A percentile compares a stretch with the other conserved stretches of the same genome.
These are phyloP conservation scores for Nephrocerus scutellatus DNA, from an alignment of 2,888 invertebrate genomes.

Conservation along the genomic window DNA sequence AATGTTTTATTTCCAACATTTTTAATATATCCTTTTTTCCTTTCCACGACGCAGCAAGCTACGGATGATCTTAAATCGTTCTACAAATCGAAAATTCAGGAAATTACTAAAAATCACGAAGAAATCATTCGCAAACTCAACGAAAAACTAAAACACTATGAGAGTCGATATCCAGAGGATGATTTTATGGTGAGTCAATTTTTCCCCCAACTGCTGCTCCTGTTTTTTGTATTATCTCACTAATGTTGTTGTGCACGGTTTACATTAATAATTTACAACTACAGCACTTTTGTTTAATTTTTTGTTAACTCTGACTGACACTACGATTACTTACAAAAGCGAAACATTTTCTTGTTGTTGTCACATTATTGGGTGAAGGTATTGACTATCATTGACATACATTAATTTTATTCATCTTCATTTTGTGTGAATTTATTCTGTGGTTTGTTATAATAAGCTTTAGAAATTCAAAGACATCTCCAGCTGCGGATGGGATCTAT, in stretches of 20 bases:
- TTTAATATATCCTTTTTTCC: too few species aligned
- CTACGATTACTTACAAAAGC: too few species aligned
- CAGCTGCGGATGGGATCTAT: too few species aligned
- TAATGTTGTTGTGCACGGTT: conserved; percentile 8
- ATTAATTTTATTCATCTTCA: conserved; percentile 1
- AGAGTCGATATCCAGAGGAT: conserved; percentile 42
- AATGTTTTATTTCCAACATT: too few species aligned
- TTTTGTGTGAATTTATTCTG: background rate
- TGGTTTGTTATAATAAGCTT: background rate
- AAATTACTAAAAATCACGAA: conserved; percentile 37
- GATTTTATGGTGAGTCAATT: conserved; percentile 41
- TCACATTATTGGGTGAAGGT: conserved; percentile 14
- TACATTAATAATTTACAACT: too few species aligned
- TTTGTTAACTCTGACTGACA: too few species aligned
- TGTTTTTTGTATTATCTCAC: conserved; percentile 9
- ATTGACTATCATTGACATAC: background rate
- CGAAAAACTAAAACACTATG: conserved; percentile 40
- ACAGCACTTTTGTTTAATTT: too few species aligned
- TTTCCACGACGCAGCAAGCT: background rate
- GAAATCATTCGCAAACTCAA: conserved; percentile 36
- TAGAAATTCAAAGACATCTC: too few species aligned
- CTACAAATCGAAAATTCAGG: conserved; percentile 42
- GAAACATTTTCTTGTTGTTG: conserved; percentile 6
- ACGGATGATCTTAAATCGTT: conserved; percentile 37
- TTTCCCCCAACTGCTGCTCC: conserved; percentile 12